Conservation (phyloP, 2,888 invertebrate species). For the Limenitis arthemis region DNA sequence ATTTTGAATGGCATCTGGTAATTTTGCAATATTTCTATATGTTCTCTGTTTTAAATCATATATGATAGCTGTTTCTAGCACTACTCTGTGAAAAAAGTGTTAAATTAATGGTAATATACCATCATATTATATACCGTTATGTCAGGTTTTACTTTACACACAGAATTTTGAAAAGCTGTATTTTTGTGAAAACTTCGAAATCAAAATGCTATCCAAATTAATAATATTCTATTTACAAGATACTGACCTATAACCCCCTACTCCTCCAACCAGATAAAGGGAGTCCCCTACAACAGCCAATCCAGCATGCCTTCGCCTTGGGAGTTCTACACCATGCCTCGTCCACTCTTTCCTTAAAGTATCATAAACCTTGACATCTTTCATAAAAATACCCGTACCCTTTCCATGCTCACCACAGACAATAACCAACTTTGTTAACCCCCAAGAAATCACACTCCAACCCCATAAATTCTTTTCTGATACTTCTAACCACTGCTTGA, state of each 20-base stretch:
- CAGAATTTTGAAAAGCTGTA: neutral
- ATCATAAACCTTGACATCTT: conserved; percentile 53
- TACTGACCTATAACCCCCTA: conserved; percentile 60
- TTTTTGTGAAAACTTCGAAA: neutral
- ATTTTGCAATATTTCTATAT: conserved; percentile 39
- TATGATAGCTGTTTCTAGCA: conserved; percentile 41
- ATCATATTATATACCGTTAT: no score
- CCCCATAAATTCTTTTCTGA: conserved; percentile 57
- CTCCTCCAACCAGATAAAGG: conserved; percentile 52
- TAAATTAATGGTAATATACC: no score
- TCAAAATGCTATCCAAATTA: neutral
- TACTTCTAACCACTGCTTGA: conserved; percentile 49
- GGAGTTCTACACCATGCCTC: conserved; percentile 46
- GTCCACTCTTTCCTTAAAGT: conserved; percentile 47
- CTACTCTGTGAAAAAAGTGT: conserved; percentile 41
- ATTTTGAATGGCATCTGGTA: conserved; percentile 52
- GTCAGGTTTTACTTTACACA: neutral
- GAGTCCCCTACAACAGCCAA: conserved; percentile 42
- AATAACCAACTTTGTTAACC: conserved; percentile 44
- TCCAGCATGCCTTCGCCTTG: conserved; percentile 49
- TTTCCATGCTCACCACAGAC: conserved; percentile 55
- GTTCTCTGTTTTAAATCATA: conserved; percentile 48
- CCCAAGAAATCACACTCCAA: conserved; percentile 54
- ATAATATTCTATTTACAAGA: conserved; percentile 11
- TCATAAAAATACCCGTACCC: conserved; percentile 51